A percentile compares a stretch with the other conserved stretches of the same genome.
phyloP scores from a whole-genome alignment of 2,797 vertebrate species.

The Rhynchonycteris naso region DNA sequence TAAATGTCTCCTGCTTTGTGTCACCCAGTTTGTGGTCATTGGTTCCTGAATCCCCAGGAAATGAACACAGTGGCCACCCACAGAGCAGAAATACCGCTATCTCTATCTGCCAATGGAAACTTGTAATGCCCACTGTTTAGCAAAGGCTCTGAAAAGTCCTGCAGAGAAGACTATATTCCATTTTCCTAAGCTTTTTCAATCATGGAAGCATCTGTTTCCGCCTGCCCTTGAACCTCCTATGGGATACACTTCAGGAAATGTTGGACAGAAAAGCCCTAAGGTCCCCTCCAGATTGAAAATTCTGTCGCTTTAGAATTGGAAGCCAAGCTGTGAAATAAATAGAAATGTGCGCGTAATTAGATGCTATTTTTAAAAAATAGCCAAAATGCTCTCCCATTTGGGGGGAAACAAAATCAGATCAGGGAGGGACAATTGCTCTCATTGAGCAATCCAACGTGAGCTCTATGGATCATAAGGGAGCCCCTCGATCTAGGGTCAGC shows the following conservation, averaged over 20 bases:
- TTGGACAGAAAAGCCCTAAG: background rate
- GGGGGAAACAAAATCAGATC: background rate
- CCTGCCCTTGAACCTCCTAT: background rate
- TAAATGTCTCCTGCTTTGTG: rapidly evolving
- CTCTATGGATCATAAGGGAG: rapidly evolving
- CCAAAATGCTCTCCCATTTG: background rate
- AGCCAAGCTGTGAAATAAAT: background rate
- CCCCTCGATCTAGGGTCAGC: rapidly evolving
- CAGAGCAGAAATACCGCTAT: rapidly evolving
- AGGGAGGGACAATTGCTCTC: background rate
- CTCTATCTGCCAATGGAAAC: background rate
- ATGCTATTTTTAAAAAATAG: background rate
- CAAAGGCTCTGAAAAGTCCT: background rate
- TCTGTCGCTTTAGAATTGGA: background rate
- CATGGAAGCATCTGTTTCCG: background rate
- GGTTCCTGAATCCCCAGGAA: background rate
- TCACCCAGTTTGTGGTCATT: rapidly evolving
- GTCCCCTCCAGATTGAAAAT: background rate
- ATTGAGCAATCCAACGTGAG: rapidly evolving
- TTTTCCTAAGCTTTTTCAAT: background rate
- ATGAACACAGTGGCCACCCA: rapidly evolving
- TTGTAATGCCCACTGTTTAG: rapidly evolving
- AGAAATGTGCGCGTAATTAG: background rate
- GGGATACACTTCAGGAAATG: background rate
- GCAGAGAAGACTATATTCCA: background rate